phyloP scores from a whole-genome alignment of 2,888 invertebrate genomes.

The Malthinus flaveolus region DNA sequence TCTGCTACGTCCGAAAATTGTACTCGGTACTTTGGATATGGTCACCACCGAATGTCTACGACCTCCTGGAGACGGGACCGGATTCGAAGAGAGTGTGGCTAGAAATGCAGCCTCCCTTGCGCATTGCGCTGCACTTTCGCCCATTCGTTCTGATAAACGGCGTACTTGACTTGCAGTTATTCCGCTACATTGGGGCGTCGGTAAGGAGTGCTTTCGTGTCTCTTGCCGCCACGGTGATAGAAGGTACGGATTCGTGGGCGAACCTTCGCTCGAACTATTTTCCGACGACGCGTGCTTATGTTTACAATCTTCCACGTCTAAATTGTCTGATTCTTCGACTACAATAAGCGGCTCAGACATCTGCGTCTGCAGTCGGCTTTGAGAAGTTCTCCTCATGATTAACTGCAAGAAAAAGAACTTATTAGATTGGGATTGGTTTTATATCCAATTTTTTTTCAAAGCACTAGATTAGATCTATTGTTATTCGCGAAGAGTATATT shows the following conservation, averaged over 20 bases:
- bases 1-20: slow-evolving; percentile 75
- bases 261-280: slow-evolving; percentile 72
- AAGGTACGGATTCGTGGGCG: slow-evolving; percentile 79
- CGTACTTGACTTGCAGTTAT: slow-evolving; percentile 87
- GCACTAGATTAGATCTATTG: too few relatives aligned
- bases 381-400: slow-evolving; percentile 27
- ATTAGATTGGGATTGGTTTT: not conserved
- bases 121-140: slow-evolving; percentile 71
- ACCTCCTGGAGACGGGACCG: slow-evolving; percentile 73
- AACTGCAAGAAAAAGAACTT: not conserved
- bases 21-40: slow-evolving; percentile 78
- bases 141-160: slow-evolving; percentile 77
- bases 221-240: slow-evolving; percentile 79
- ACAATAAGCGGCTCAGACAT: slow-evolving; percentile 76
- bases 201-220: slow-evolving; percentile 79
- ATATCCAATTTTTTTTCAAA: not conserved
- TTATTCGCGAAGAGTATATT: too few relatives aligned
- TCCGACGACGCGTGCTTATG: slow-evolving; percentile 57
- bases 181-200: slow-evolving; percentile 82
- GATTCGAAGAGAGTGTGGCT: slow-evolving; percentile 77
- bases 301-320: slow-evolving; percentile 64
- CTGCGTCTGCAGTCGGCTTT: slow-evolving; percentile 58
- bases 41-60: slow-evolving; percentile 85
- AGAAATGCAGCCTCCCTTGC: slow-evolving; percentile 81
- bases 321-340: slow-evolving; percentile 75